Conservation (phyloP, 2,113 vertebrate genomes). For the Chiloscyllium plagiosum region DNA sequence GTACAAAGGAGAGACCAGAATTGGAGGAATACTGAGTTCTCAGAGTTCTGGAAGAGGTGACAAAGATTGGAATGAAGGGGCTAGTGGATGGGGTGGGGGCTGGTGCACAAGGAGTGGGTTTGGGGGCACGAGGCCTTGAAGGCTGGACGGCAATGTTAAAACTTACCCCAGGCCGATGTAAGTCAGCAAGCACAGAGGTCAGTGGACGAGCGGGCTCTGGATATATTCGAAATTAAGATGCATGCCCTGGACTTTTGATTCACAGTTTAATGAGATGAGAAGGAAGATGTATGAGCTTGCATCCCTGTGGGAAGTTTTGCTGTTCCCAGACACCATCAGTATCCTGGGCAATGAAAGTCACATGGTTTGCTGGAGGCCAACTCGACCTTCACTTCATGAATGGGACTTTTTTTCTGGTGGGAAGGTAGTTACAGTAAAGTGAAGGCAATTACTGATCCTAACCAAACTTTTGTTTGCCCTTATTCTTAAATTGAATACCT, state of each 20-base stretch:
- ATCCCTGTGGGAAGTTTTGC: background rate
- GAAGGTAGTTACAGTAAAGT: background rate
- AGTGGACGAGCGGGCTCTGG: background rate
- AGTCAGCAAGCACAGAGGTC: background rate
- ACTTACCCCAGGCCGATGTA: background rate
- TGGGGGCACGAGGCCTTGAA: background rate
- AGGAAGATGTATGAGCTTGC: background rate
- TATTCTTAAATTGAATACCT: conserved; percentile 16
- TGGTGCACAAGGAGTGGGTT: too few species aligned
- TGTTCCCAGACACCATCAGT: background rate
- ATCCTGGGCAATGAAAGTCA: background rate
- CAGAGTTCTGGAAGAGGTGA: too few species aligned
- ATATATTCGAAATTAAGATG: background rate
- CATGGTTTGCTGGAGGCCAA: background rate
- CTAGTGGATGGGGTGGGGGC: too few species aligned
- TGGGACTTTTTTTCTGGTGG: conserved; percentile 6
- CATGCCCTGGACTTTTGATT: background rate
- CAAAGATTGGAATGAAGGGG: too few species aligned
- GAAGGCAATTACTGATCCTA: background rate
- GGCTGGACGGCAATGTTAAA: background rate
- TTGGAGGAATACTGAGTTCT: background rate
- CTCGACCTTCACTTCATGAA: background rate
- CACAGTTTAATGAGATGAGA: background rate
- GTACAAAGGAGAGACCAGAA: background rate
- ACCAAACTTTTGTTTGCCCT: background rate